phyloP scores from a whole-genome alignment of 2,113 vertebrate genomes.

The Hystrix brachyura region DNA sequence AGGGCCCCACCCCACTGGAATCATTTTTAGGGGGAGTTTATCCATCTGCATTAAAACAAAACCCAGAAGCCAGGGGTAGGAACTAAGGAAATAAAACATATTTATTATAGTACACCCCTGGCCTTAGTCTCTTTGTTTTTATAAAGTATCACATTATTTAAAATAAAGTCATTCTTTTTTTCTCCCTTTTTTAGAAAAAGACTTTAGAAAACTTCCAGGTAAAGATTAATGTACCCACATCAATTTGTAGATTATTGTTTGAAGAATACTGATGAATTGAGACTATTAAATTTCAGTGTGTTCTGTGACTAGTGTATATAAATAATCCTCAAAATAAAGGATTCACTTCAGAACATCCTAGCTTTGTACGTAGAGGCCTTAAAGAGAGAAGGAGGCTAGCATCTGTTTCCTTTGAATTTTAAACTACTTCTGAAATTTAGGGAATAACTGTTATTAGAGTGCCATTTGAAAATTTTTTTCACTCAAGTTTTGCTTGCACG shows the following conservation, averaged over 20 bases:
- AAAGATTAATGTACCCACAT: not conserved
- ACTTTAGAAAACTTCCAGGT: not conserved
- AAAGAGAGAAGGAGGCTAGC: not conserved
- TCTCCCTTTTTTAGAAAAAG: not conserved
- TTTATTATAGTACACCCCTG: not conserved
- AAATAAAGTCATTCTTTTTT: not conserved
- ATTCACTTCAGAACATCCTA: not conserved
- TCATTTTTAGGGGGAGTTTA: not conserved
- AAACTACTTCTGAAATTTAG: not conserved
- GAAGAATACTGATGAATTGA: constrained; percentile 52
- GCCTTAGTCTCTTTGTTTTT: not conserved
- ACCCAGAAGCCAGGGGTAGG: not conserved
- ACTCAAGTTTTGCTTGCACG: not conserved
- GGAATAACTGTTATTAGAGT: not conserved
- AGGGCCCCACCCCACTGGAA: no score
- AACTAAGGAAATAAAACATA: not conserved
- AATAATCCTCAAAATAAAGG: constrained; percentile 34
- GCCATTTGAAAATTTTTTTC: not conserved
- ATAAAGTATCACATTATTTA: not conserved
- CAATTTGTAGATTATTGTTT: not conserved
- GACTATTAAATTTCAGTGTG: not conserved
- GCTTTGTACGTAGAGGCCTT: constrained; percentile 13
- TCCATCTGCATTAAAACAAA: not conserved
- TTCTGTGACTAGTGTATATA: not conserved
- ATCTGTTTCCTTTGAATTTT: not conserved